Base-by-base conservation (phyloP, 1,140 invertebrate species). In the Olivierus martensii region DNA sequence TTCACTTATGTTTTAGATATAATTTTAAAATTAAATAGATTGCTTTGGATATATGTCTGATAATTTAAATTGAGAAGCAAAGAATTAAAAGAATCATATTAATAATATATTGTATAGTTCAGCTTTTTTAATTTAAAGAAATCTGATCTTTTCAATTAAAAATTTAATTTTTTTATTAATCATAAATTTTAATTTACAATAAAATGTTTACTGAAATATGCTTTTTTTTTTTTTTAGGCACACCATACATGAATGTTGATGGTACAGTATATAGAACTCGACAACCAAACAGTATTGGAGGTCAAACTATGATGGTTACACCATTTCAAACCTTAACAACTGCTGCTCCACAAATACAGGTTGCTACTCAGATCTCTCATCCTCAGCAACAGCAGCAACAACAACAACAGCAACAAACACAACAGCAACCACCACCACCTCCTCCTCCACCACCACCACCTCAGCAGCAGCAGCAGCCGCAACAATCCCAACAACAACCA, bases 251-350 rank as follows among this genome's bases (percentile, higher is more conserved):
- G 61, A 82, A 82, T 69, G 65, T 72, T 56, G 79, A 82, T 69
- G 79, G 79, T 35, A 75, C 78, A 22, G 71, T 82, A 37, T 85
- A 86, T 65, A 79, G 79, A 51, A 83, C 78, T 65, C 80, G 83
- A 37, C 82, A 82, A 65, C 76, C 78, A 55, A 79, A n/a, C 15
- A 37, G 21, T 51, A 37, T 42, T 42, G 51, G 45, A 10, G 38
- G 35, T 43, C 50, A 38, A 43, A 44, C 49, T 36, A 42, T 55
- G n/a, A 37, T 46, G 18, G 45, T 42, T 48, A 12, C 53, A 77
- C 34, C 61, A 61, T 51, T 46, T 62, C 36, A 47, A 46, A 17
- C 50, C 15, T 3, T 52, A 10, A 21, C 45, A 37, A 19, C 48
- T 21, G 35, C 53, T 55, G 28, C 46, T 34, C 6, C 49, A 18